A percentile compares a stretch with the other conserved stretches of the same genome.
phyloP scores from a whole-genome alignment of 2,113 vertebrate species.

The Aramus guarauna region DNA sequence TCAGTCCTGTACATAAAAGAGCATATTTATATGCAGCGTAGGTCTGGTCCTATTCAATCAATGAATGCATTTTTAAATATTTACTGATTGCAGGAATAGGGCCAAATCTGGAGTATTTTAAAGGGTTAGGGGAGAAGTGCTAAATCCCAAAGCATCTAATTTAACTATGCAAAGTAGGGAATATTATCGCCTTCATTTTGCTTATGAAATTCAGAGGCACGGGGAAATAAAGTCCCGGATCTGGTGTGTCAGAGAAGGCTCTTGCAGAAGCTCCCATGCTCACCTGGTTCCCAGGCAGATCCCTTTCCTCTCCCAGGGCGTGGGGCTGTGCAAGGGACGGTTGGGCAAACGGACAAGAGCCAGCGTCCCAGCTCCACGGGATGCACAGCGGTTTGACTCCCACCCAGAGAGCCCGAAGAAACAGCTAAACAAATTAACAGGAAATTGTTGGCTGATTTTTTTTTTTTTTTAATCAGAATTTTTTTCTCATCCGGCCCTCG shows the following conservation, averaged over 20 bases:
- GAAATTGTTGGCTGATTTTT: neutral
- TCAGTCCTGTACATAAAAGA: neutral
- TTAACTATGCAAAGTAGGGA: neutral
- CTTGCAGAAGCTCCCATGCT: neutral
- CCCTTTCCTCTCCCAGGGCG: accelerated
- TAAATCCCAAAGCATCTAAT: neutral
- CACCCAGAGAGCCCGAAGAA: neutral
- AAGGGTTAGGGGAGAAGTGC: neutral
- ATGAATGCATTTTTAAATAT: slow-evolving; percentile 13
- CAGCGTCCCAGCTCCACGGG: neutral
- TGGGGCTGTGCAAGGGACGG: neutral
- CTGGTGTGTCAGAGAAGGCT: neutral
- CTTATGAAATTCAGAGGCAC: neutral
- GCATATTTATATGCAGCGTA: neutral
- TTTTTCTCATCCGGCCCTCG: neutral
- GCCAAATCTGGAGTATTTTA: slow-evolving; percentile 12
- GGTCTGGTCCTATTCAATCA: neutral
- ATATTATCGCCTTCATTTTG: neutral
- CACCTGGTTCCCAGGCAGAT: neutral
- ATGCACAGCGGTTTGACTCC: neutral
- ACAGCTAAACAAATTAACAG: neutral
- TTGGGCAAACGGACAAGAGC: neutral
- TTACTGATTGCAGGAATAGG: slow-evolving; percentile 20
- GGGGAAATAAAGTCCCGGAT: neutral
- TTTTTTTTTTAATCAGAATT: neutral